A percentile compares a stretch with the other conserved stretches of the same genome.
phyloP scores from a whole-genome alignment of 1,140 invertebrate genomes.

The Caenorhabditis remanei region DNA sequence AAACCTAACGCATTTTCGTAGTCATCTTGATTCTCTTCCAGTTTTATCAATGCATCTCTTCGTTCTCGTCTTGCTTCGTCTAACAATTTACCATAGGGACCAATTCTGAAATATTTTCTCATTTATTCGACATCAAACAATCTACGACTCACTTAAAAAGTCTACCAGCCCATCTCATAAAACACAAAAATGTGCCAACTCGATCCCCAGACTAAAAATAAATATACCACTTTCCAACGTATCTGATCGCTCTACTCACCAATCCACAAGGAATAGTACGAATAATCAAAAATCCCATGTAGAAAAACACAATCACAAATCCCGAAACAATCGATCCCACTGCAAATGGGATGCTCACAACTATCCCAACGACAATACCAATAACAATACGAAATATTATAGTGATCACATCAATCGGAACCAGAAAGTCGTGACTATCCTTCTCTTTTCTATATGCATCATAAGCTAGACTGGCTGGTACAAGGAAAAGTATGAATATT shows the following conservation, averaged over 20 bases:
- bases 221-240: neutral
- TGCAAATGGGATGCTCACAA: conserved; percentile 30
- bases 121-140: neutral
- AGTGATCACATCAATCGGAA: conserved; percentile 16
- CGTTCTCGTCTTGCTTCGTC: conserved; percentile 38
- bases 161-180: conserved; percentile 35
- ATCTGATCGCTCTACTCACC: too few relatives aligned
- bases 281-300: conserved; percentile 14
- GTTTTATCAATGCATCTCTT: conserved; percentile 7
- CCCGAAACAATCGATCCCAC: conserved; percentile 24
- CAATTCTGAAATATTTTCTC: neutral
- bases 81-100: neutral
- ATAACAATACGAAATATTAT: conserved; percentile 10
- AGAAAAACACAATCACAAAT: conserved; percentile 2
- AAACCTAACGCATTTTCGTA: conserved; percentile 4
- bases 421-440: conserved; percentile 34
- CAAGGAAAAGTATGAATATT: neutral
- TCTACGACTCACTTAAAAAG: neutral
- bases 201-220: conserved; percentile 31
- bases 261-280: conserved; percentile 22
- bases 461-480: conserved; percentile 17
- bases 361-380: neutral
- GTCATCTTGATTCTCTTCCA: conserved; percentile 32
- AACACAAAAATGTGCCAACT: conserved; percentile 1
- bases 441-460: conserved; percentile 29